These are phyloP conservation scores for Styela clava DNA, from an alignment of 23 tunicate genomes.

Conservation along the genomic window DNA sequence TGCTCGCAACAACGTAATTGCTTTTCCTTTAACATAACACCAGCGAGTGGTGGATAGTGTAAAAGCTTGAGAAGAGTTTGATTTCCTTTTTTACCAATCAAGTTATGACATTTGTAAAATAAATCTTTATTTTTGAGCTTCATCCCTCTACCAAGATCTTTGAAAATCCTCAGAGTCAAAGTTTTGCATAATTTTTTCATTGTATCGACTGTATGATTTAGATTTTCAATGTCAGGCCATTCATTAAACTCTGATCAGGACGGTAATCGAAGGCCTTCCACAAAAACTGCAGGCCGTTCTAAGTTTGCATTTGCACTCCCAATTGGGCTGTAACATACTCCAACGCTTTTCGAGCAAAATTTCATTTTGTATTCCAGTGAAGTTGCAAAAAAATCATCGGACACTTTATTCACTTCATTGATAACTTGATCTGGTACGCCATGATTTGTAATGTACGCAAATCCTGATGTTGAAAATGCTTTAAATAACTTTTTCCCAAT, in stretches of 20 bases:
- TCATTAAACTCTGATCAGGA: background rate
- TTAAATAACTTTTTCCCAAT: background rate
- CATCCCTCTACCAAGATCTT: background rate
- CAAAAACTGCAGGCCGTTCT: background rate
- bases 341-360: background rate
- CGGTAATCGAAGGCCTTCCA: background rate
- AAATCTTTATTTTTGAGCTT: background rate
- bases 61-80: background rate
- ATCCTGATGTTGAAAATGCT: background rate
- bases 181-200: background rate
- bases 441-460: background rate
- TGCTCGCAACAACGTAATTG: background rate
- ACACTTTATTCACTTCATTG: background rate
- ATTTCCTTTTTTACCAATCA: background rate
- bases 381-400: background rate
- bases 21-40: background rate
- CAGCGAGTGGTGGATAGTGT: background rate
- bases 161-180: background rate
- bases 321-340: background rate
- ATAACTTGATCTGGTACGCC: background rate
- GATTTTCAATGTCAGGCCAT: background rate
- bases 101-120: background rate
- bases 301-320: background rate
- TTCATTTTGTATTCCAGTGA: background rate
- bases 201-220: background rate